phyloP scores from a whole-genome alignment of 2,113 vertebrate genomes.

The Bambusicola thoracicus region DNA sequence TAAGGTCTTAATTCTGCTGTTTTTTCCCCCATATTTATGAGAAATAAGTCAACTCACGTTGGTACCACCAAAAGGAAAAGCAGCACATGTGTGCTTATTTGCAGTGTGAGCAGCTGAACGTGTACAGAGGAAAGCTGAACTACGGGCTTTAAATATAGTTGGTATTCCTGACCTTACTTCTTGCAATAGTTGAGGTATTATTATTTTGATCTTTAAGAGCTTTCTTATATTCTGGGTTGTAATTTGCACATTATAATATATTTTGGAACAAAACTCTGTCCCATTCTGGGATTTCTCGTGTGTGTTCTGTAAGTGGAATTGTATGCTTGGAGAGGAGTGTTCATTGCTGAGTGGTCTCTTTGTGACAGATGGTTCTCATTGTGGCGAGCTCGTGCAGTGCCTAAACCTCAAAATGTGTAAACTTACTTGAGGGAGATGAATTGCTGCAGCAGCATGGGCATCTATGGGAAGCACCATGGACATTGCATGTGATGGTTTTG shows the following conservation, averaged over 20 bases:
- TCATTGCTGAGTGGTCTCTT: not conserved
- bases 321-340: not conserved
- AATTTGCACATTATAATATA: conserved; percentile 54
- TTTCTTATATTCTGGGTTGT: conserved; percentile 3
- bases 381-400: conserved; percentile 9
- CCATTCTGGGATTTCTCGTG: conserved; percentile 23
- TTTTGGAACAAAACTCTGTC: conserved; percentile 33
- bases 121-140: not conserved
- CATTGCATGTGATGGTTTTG: not conserved
- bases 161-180: not conserved
- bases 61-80: not conserved
- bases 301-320: conserved; percentile 35
- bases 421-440: conserved; percentile 18
- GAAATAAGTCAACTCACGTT: not conserved
- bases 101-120: not conserved
- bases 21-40: not conserved
- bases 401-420: conserved; percentile 48
- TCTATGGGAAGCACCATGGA: not conserved
- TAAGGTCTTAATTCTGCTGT: not conserved
- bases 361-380: conserved; percentile 47
- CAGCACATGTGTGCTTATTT: not conserved
- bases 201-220: not conserved
- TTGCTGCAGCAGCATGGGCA: not conserved
- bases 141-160: not conserved
- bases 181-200: conserved; percentile 13